phyloP scores from a whole-genome alignment of 1,140 invertebrate species.

The Cherax quadricarinatus region DNA sequence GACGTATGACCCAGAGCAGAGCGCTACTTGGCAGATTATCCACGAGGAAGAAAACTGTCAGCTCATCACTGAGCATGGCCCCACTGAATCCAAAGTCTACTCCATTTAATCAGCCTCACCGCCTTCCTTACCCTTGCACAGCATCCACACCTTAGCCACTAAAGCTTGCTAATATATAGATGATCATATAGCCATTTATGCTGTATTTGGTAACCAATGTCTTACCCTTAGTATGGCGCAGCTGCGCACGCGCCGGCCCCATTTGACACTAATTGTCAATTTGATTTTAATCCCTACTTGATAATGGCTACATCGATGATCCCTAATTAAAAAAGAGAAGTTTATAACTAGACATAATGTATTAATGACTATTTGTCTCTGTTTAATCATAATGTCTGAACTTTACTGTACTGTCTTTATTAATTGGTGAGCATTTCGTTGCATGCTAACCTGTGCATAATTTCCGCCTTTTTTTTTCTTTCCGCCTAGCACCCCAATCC shows the following conservation, averaged over 20 bases:
- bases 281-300: constrained; percentile 2
- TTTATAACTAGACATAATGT: neutral
- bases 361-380: constrained; percentile 6
- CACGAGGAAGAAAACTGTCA: constrained; percentile 73
- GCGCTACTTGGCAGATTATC: constrained; percentile 73
- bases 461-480: constrained; percentile 56
- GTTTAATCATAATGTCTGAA: constrained; percentile 13
- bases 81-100: constrained; percentile 73
- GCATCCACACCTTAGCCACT: constrained; percentile 25
- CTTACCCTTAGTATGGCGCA: constrained; percentile 26
- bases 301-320: constrained; percentile 24
- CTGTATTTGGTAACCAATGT: constrained; percentile 6
- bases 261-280: constrained; percentile 13
- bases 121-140: neutral
- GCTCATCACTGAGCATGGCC: constrained; percentile 72
- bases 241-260: constrained; percentile 41
- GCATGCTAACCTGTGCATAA: constrained; percentile 62
- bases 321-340: neutral
- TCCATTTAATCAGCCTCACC: constrained; percentile 66
- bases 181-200: constrained; percentile 21
- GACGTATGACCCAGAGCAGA: constrained; percentile 72
- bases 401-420: constrained; percentile 16
- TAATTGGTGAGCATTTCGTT: constrained; percentile 19
- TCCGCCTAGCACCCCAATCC: constrained; percentile 58
- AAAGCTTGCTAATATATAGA: constrained; percentile 56